A percentile compares a stretch with the other conserved stretches of the same genome.
Evolutionary conservation across 2,113 vertebrate genomes (phyloP).

Genomic region (Poecile atricapillus): DNA sequence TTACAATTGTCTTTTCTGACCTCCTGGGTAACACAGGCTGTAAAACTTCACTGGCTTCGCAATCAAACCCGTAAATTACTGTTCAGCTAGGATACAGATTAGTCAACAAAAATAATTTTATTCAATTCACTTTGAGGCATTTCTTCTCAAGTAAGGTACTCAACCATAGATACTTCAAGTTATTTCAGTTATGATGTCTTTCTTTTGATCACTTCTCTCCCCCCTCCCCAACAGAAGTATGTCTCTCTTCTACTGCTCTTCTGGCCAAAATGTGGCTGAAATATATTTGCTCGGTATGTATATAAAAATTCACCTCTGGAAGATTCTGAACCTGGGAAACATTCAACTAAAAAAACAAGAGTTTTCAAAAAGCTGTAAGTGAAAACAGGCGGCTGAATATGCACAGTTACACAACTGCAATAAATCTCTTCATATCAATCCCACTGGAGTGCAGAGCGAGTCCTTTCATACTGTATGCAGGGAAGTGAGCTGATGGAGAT

Average conservation of each 20-base stretch:
- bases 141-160: not conserved
- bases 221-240: accelerated
- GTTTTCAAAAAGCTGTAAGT: not conserved
- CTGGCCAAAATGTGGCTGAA: not conserved
- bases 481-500: not conserved
- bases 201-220: not conserved
- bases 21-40: not conserved
- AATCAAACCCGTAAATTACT: not conserved
- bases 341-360: not conserved
- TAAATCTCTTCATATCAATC: not conserved
- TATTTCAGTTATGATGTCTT: not conserved
- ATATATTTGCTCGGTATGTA: not conserved
- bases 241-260: not conserved
- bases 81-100: not conserved
- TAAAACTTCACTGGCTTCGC: not conserved
- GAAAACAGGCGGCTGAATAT: not conserved
- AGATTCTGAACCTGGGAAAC: not conserved
- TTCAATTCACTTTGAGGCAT: not conserved
- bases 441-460: not conserved
- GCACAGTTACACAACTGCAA: not conserved
- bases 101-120: constrained; percentile 9
- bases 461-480: not conserved
- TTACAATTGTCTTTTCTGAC: not conserved
- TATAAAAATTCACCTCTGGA: not conserved
- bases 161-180: not conserved